Evolutionary conservation across 2,888 invertebrate genomes (phyloP).

Genomic region (Drosophila parthenogenetica): DNA sequence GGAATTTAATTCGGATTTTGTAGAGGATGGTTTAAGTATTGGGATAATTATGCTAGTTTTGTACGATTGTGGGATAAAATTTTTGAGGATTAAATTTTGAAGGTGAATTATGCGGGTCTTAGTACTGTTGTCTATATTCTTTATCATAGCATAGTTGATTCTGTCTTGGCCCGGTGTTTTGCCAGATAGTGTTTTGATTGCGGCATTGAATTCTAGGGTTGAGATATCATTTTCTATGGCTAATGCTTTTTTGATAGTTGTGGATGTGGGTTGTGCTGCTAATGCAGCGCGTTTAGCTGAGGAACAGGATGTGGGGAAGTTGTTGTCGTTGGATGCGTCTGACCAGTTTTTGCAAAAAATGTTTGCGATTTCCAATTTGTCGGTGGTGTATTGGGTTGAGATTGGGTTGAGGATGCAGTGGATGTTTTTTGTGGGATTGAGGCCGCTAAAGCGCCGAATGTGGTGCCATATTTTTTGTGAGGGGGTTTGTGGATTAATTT

Average conservation of each 20-base stretch:
- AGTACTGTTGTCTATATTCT: not conserved
- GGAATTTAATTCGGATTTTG: not conserved
- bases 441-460: constrained; percentile 4
- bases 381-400: constrained; percentile 15
- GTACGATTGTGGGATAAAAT: not conserved
- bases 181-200: not conserved
- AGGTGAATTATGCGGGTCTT: not conserved
- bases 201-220: not conserved
- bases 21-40: not conserved
- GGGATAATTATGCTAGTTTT: not conserved
- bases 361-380: constrained; percentile 14
- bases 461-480: constrained; percentile 17
- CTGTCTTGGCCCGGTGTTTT: constrained; percentile 9
- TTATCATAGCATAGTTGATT: constrained; percentile 2
- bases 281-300: not conserved
- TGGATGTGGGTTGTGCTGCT: not conserved
- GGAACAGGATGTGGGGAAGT: not conserved
- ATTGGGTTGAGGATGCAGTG: constrained; percentile 8
- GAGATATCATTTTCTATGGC: not conserved
- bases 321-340: not conserved
- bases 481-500: constrained; percentile 18
- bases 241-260: not conserved
- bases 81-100: not conserved
- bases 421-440: not conserved
- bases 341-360: constrained; percentile 9